These are phyloP conservation scores for Pristionchus maxplancki DNA, from an alignment of 2,888 invertebrate species.

Conservation along the genomic window DNA sequence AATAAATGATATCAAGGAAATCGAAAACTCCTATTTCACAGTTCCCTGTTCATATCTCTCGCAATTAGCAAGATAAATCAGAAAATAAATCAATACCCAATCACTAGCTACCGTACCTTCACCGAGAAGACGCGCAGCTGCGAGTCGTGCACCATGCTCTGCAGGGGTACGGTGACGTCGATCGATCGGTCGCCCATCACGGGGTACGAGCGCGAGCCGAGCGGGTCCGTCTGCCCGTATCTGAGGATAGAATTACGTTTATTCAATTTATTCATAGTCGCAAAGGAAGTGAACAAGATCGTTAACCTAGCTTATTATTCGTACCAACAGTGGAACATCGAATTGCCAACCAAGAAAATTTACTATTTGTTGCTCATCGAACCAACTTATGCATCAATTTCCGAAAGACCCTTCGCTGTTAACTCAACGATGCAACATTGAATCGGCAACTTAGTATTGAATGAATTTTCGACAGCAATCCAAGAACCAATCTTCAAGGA, in stretches of 20 bases:
- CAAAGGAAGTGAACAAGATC: no score
- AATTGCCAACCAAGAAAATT: no score
- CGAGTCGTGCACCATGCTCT: slow-evolving; percentile 94
- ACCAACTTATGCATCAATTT: no score
- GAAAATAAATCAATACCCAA: not conserved
- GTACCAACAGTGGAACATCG: no score
- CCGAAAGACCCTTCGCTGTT: no score
- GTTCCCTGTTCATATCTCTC: not conserved
- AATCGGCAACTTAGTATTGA: not conserved
- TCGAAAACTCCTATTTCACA: not conserved
- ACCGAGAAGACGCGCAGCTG: slow-evolving; percentile 81
- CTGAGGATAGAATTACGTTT: slow-evolving; percentile 19
- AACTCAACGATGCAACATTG: not conserved
- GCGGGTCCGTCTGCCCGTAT: slow-evolving; percentile 64
- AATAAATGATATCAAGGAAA: no score
- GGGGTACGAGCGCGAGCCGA: slow-evolving; percentile 68
- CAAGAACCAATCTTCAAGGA: no score
- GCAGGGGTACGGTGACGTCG: slow-evolving; percentile 94
- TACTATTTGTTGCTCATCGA: no score
- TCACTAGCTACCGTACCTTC: slow-evolving; percentile 61
- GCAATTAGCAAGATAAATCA: no score
- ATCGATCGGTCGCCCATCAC: slow-evolving; percentile 71
- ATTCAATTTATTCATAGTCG: no score
- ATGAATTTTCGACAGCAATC: no score
- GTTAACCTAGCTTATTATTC: no score